Base-by-base conservation (phyloP, 2,797 vertebrate genomes). In the Gephyroberyx darwinii region DNA sequence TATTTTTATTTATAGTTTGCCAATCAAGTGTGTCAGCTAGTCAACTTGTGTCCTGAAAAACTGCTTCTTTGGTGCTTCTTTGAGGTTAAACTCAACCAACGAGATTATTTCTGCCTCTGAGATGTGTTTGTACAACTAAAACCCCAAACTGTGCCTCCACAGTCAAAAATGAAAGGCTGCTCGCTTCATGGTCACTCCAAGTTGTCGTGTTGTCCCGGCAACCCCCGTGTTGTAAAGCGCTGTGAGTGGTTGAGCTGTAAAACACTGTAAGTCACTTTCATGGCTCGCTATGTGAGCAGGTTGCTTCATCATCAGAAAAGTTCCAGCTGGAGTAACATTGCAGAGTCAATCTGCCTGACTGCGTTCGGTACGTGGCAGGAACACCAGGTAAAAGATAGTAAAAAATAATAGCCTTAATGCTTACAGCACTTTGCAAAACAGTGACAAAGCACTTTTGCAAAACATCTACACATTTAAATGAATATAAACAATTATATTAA, bases 241-340 rank as follows among this genome's bases (percentile, higher is more conserved):
- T 43, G 2, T 33, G 43, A 74, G 75, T 80, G 41, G 74, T 77
- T 70, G 22, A 75, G 84, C 84, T 86, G 84, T 85, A 77, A 84
- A 89, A 80, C 84, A 84, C 72, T 12, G 74, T 26, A 26, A 85
- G 80, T 86, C 82, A 86, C 80, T 87, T 84, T 84, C 86, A 88
- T 70, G 83, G 85, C 75, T 80, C 58, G 5, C 82, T 73, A 83
- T 82, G 82, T 87, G 69, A 79, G 77, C 41, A 37, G 61, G 77
- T 72, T 82, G 84, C 77, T 17, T 60, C 52, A 0, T 88, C 89
- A 86, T 85, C 89, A 83, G 55, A 75, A 86, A 81, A 86, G 69
- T 86, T 85, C 16, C 63, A 50, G 63, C 31, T 12, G 66, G 20
- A 37, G 4, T 1, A 65, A 73, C 71, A 82, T 58, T 69, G 80